Evolutionary conservation across 1,140 invertebrate genomes (phyloP), one percentile per base, ranked within the genome.

Genomic region (Condylostylus longicornis): DNA sequence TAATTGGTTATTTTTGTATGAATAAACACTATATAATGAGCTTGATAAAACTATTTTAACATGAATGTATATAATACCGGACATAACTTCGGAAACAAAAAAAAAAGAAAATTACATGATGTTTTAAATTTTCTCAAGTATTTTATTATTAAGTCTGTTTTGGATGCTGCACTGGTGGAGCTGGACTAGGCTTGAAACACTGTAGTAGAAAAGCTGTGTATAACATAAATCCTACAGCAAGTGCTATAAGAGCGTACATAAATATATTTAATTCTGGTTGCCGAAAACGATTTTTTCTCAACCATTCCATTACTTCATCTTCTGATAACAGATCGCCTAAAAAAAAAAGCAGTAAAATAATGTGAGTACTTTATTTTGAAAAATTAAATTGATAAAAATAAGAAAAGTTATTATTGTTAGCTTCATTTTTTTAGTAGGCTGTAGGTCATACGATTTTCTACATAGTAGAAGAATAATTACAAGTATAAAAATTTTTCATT

Each of bases 191-290:
- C 48, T 79, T 79, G 56, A 93, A 88, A 61, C 86, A 91, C 54
- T 90, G 86, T 23, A 94, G 65, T 14, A 94, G 64, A 59, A 93
- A 90, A 9, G 82, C 75, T 1, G 89, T 93, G 59, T 94, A 94
- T 54, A 89, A 67, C 4, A 89, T 69, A 50, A 93, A 94, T 18
- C 82, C 77, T 42, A 86, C 64, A 33, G 79, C 79, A 38, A 91
- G 75, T 1, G 82, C 84, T 48, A 86, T 77, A 45, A 93, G 66
- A 35, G 82, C 85, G 55, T 91, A 93, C 87, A 94, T 91, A 55
- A 93, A 94, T 40, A 94, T 74, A 51, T 89, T 93, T 13, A 95
- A 61, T 61, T 95, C 89, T 1, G 88, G 87, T 51, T 90, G 85
- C 19, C 86, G 70, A 65, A 89, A 93, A 39, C 89, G 72, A 61